phyloP scores from a whole-genome alignment of 2,888 invertebrate genomes.

The Encarsia formosa region DNA sequence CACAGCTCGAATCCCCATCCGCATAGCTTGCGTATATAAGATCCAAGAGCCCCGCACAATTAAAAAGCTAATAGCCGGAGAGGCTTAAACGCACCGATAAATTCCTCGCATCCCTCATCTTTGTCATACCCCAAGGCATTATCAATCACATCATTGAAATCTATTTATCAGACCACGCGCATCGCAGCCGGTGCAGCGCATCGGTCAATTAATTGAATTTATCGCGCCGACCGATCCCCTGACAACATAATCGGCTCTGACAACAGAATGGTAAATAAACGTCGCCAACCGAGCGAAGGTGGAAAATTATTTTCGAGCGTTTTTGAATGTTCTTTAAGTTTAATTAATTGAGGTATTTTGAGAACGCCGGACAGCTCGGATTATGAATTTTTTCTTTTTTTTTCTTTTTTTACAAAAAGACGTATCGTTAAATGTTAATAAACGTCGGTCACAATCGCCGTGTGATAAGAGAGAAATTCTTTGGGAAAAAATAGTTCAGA shows the following conservation, averaged over 20 bases:
- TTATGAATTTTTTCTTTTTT: too few relatives aligned
- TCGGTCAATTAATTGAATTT: slow-evolving; percentile 28
- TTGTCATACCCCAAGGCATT: slow-evolving; percentile 6
- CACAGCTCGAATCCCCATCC: slow-evolving; percentile 20
- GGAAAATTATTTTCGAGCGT: too few relatives aligned
- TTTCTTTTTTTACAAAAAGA: too few relatives aligned
- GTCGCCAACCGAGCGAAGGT: too few relatives aligned
- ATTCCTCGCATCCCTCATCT: slow-evolving; percentile 16
- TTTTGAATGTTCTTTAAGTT: too few relatives aligned
- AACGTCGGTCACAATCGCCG: too few relatives aligned
- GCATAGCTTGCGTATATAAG: slow-evolving; percentile 19
- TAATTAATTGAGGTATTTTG: too few relatives aligned
- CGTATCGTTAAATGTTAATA: too few relatives aligned
- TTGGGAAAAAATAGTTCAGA: too few relatives aligned
- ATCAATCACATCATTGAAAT: slow-evolving; percentile 23
- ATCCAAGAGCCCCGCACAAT: slow-evolving; percentile 21
- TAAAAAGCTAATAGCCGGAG: slow-evolving; percentile 25
- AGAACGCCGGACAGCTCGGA: too few relatives aligned
- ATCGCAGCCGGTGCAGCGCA: slow-evolving; percentile 12
- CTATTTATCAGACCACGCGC: slow-evolving; percentile 18
- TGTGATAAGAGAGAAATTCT: too few relatives aligned
- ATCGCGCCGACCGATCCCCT: slow-evolving; percentile 23
- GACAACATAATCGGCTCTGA: slow-evolving; percentile 28
- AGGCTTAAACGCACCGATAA: slow-evolving; percentile 22
- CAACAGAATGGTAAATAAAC: slow-evolving; percentile 28